Base-by-base conservation (phyloP, 2,797 vertebrate species). In the Cyclopterus lumpus region DNA sequence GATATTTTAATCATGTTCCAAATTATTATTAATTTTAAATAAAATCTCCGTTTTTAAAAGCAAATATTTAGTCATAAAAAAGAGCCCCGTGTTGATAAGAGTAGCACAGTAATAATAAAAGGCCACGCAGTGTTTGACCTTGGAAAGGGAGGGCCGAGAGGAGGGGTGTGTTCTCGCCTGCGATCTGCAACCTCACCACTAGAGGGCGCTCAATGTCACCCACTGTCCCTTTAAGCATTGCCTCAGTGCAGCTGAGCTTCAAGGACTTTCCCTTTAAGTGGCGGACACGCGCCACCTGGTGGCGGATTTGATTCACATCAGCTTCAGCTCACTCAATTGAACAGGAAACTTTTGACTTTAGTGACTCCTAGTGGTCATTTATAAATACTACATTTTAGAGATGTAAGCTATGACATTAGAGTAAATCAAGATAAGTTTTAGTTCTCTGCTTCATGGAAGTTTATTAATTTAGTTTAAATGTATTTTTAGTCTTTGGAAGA, bases 221-320 rank as follows among this genome's bases (percentile, higher is more conserved):
- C 42, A 44, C 15, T 44, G 42, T 6, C 16, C 14, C 42, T 44
- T 38, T 38, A 38, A 38, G 36, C 24, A 53, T 9, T 26, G 26
- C 53, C 49, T 51, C 51, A 7, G 28, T 32, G 34, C n/a, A 42
- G 24, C n/a, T n/a, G n/a, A n/a, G n/a, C n/a, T 26, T 57, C 12
- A 9, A 22, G 30, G 24, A 18, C 14, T 54, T 20, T 57, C 36
- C 1, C 18, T 34, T 51, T 30, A 12, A 24, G 24, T 1, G 40
- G 18, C 6, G 24, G 26, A 60, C 18, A 11, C 4, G 61, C n/a
- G n/a, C n/a, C 67, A 46, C 48, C 67, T 78, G 8, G 18, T 71
- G 71, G 2, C 1, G 1, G 58, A 30, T 46, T 71, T 1, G 18
- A 58, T 20, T 60, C 38, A 64, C 24, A 30, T 26, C 46, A 51